phyloP scores from a whole-genome alignment of 2,797 vertebrate genomes.

The Coregonus sp. region DNA sequence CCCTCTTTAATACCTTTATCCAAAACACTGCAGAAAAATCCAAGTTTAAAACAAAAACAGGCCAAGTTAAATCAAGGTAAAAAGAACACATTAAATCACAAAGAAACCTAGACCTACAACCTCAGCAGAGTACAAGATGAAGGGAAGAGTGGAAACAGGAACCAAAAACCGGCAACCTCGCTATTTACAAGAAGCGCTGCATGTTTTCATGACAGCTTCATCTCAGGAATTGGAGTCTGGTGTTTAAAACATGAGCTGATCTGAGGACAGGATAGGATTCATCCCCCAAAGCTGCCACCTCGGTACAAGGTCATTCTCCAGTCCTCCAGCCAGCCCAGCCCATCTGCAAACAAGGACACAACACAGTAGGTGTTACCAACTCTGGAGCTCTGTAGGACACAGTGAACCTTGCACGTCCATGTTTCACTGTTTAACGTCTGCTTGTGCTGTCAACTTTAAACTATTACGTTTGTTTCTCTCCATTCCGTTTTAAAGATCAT shows the following conservation, averaged over 20 bases:
- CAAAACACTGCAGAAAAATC: conserved; percentile 47
- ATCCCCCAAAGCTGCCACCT: conserved; percentile 57
- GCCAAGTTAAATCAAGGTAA: conserved; percentile 76
- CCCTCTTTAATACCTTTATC: conserved; percentile 59
- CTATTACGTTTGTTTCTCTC: conserved; percentile 60
- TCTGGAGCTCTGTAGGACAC: not conserved
- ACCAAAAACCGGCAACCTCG: conserved; percentile 32
- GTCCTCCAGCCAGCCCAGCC: conserved; percentile 38
- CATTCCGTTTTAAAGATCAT: conserved; percentile 82
- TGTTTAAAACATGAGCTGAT: conserved; percentile 50
- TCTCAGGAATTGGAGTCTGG: conserved; percentile 78
- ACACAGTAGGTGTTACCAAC: conserved; percentile 32
- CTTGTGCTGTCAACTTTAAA: conserved; percentile 65
- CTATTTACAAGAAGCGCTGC: conserved; percentile 85
- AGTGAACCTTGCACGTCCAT: conserved; percentile 43
- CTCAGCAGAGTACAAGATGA: too few relatives aligned
- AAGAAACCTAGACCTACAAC: conserved; percentile 76
- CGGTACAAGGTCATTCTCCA: conserved; percentile 50
- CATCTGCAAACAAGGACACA: conserved; percentile 82
- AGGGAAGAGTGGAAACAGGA: conserved; percentile 71
- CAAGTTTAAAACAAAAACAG: conserved; percentile 41
- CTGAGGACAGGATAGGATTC: conserved; percentile 55
- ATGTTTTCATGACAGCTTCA: conserved; percentile 61
- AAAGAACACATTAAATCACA: conserved; percentile 55
- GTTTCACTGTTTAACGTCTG: conserved; percentile 61